Base-by-base conservation (phyloP, 2,113 vertebrate species). In the Corythoichthys intestinalis region DNA sequence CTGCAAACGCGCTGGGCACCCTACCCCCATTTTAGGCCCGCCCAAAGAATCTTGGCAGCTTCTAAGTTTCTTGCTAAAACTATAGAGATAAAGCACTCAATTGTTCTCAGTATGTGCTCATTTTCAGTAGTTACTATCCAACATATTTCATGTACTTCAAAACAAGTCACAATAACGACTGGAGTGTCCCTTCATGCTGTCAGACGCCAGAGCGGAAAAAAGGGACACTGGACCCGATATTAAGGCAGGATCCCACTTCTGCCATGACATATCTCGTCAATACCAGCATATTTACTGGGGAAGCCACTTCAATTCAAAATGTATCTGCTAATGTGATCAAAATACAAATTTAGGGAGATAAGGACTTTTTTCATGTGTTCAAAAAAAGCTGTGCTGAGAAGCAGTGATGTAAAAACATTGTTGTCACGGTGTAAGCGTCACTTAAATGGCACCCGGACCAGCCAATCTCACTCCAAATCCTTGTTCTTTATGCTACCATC, bases 401-500 rank as follows among this genome's bases (percentile, higher is more conserved):
- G 85, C 80, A 50, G 64, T 73, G 82, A 84, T 80, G 83, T 76
- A 81, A 88, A 82, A 87, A 79, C 78, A 63, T 67, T 75, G 76
- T 81, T 83, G 85, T 70, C 54, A 4, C 67, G 69, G 67, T 74
- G 69, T 84, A 63, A 85, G 82, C 82, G 80, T 85, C 59, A 76
- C 71, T 72, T 75, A 65, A 81, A 85, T 86, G 88, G 87, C 81
- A 89, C 80, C 77, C 62, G 81, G 74, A 67, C 70, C 76, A 72
- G 70, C 73, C 80, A 74, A 85, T 80, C 74, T 69, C 70, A 74
- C 81, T 75, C 70, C 61, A 74, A 87, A 88, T 70, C 74, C 83
- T 88, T 78, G 82, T 82, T 90, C 70, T 79, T 79, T 78, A 83
- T 71, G 66, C 65, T 74, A 85, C 72, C 80, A 79, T 90, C 79